Base-by-base conservation (phyloP, 2,113 vertebrate species). In the Chlamydotis undulata region DNA sequence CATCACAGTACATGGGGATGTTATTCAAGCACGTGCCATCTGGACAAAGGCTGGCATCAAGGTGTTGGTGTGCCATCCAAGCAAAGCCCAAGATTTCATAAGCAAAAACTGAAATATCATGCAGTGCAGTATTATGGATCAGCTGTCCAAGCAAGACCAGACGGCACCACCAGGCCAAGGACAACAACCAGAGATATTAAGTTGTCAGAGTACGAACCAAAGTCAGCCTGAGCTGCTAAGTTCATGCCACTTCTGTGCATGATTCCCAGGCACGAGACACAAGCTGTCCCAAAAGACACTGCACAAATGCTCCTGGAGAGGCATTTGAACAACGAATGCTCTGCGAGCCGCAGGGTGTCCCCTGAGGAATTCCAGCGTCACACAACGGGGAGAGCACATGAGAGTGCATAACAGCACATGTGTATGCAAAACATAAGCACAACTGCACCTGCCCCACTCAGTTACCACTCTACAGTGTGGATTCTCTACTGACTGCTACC, bases 81-180 rank as follows among this genome's bases (percentile, higher is more conserved):
- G 86, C 56, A 63, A 56, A 64, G 92, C 71, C 71, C 85, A 60
- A 25, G 43, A 37, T 50, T 69, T 82, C 86, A 60, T 5, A 67
- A 73, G 88, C 80, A 78, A 55, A 82, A 89, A 7, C 69, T n/a
- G 56, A 65, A 89, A 61, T 82, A 61, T 67, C 83, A 84, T 4
- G 25, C 73, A 28, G 86, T 5, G 61, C 35, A n/a, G 14, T 65
- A 81, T 78, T 91, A 64, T 29, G 55, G 76, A 68, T 83, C 82
- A 11, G 31, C 88, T 61, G 83, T 67, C 95, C 86, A 86, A 69
- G 88, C 73, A 79, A 56, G 86, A 73, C 65, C 96, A 95, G 91
- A 95, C 83, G 94, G 96, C 88, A 84, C 35, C 80, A 37, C 69
- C 64, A 18, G 2, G 53, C 60, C 76, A 81, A 78, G 86, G 93